Percentiles rank a stretch among this genome's conserved stretches.
Evolutionary conservation across 2,113 vertebrate genomes (phyloP).

Genomic region (Dromaius novaehollandiae): DNA sequence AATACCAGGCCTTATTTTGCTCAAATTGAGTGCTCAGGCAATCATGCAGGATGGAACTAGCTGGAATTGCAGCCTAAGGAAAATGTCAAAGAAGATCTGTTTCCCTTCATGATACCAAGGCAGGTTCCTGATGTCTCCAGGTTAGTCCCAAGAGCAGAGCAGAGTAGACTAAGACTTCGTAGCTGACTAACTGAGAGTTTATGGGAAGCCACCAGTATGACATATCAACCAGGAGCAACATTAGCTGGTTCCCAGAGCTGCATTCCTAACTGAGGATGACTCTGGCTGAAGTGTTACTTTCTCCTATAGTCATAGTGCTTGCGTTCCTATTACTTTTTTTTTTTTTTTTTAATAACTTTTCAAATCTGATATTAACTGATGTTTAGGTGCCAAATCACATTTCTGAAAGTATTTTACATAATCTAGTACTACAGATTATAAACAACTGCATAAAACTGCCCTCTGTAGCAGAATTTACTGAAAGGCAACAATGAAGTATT

Average conservation of each 20-base stretch:
- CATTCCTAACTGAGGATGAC: not conserved
- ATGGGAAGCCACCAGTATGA: not conserved
- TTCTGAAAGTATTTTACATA: not conserved
- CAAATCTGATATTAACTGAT: not conserved
- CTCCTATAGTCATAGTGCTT: not conserved
- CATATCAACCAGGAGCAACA: not conserved
- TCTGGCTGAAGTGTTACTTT: not conserved
- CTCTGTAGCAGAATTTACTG: not conserved
- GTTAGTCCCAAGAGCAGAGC: not conserved
- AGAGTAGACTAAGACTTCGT: not conserved
- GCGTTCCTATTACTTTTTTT: not conserved
- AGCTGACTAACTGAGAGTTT: not conserved
- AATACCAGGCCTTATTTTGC: not conserved
- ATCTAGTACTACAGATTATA: not conserved
- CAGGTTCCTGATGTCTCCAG: not conserved
- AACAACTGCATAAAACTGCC: not conserved
- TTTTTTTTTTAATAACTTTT: not conserved
- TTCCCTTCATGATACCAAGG: not conserved
- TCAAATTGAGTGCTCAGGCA: not conserved
- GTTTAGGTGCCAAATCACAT: not conserved
- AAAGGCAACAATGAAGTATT: not conserved
- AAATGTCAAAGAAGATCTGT: not conserved
- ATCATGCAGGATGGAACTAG: not conserved
- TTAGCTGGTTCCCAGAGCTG: not conserved
- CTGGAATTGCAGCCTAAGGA: not conserved